phyloP scores from a whole-genome alignment of 2,888 invertebrate species.

The Onchidella celtica region DNA sequence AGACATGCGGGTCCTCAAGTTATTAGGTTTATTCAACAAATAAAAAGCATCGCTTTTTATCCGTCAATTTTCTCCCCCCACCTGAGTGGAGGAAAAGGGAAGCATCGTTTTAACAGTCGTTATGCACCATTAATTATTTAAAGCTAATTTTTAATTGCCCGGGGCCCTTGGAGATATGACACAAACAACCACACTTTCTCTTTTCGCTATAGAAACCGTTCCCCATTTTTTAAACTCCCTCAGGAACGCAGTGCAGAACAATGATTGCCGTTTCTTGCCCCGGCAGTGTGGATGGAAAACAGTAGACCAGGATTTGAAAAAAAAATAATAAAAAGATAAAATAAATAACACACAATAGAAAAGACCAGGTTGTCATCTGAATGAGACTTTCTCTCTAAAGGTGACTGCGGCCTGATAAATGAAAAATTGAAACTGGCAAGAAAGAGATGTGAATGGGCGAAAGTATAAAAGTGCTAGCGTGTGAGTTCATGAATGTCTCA shows the following conservation, averaged over 20 bases:
- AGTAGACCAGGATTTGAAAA: too few species aligned
- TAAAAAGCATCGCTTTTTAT: background rate
- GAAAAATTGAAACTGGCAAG: background rate
- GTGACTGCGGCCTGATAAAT: background rate
- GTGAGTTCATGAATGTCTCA: background rate
- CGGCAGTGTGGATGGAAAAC: background rate
- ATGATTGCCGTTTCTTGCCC: background rate
- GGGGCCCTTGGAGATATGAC: background rate
- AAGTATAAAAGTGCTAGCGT: background rate
- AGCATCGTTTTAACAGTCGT: background rate
- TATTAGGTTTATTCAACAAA: background rate
- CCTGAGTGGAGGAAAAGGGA: background rate
- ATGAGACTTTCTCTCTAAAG: background rate
- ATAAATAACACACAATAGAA: too few species aligned
- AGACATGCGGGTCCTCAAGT: background rate
- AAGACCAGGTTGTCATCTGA: background rate
- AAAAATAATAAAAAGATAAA: too few species aligned
- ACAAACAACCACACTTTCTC: background rate
- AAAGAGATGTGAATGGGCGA: background rate
- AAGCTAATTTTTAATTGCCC: background rate
- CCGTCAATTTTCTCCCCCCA: background rate
- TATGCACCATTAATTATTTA: constrained; percentile 14
- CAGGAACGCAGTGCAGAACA: background rate
- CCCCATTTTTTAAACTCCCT: background rate
- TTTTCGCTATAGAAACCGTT: background rate